phyloP scores from a whole-genome alignment of 2,888 invertebrate species.

The Yponomeuta evonymella region DNA sequence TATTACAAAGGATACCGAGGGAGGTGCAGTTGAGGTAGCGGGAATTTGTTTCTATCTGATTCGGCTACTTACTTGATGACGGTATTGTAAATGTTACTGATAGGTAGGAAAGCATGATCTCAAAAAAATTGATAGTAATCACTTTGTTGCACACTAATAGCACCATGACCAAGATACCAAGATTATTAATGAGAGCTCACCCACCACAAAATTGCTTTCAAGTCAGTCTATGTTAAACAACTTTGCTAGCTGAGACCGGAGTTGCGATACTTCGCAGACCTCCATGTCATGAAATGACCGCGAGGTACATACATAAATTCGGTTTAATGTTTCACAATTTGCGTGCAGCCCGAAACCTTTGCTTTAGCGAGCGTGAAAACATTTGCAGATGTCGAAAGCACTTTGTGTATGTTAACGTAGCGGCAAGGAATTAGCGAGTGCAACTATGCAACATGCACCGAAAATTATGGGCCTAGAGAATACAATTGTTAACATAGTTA shows the following conservation, averaged over 20 bases:
- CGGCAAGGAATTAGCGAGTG: background rate
- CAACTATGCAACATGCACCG: background rate
- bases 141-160: too few relatives aligned
- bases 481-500: background rate
- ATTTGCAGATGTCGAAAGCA: slow-evolving; percentile 3
- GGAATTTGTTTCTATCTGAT: slow-evolving; percentile 23
- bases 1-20: slow-evolving; percentile 53
- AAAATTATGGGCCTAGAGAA: background rate
- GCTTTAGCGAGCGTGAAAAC: background rate
- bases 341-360: background rate
- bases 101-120: too few relatives aligned
- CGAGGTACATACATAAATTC: background rate
- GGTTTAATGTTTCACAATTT: background rate
- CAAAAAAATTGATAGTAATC: too few relatives aligned
- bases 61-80: background rate
- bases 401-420: background rate
- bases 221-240: background rate
- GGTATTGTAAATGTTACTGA: background rate
- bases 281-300: background rate
- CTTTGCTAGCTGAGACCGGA: background rate
- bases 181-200: background rate
- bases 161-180: too few relatives aligned
- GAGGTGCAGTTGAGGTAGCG: slow-evolving; percentile 65
- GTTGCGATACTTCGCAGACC: background rate
- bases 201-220: background rate